phyloP scores from a whole-genome alignment of 2,113 vertebrate species.

The Alligator mississippiensis region DNA sequence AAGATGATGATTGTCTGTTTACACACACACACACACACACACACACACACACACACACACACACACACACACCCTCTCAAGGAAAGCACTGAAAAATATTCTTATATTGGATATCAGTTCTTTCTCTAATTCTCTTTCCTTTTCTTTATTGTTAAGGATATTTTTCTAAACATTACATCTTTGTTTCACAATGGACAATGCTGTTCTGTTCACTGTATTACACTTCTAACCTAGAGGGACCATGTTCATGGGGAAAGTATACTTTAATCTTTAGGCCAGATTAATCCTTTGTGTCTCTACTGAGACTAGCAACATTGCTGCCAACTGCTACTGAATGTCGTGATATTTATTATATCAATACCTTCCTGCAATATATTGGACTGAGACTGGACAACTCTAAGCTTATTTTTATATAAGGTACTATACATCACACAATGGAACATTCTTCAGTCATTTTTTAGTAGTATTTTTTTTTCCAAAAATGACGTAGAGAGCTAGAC shows the following conservation, averaged over 20 bases:
- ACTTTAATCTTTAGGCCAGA: slow-evolving; percentile 47
- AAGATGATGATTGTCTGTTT: neutral
- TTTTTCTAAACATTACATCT: neutral
- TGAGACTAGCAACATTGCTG: slow-evolving; percentile 10
- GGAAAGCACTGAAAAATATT: neutral
- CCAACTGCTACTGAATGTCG: neutral
- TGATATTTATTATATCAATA: slow-evolving; percentile 13
- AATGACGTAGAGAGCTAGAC: no score
- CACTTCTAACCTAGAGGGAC: slow-evolving; percentile 13
- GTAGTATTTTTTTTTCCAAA: no score
- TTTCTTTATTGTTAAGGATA: neutral
- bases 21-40: neutral
- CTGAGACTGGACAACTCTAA: fast-evolving
- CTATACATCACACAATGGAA: neutral
- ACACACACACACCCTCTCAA: neutral
- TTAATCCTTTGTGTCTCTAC: slow-evolving; percentile 39
- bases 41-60: neutral
- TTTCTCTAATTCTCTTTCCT: neutral
- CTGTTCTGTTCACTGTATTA: neutral
- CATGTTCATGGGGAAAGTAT: neutral
- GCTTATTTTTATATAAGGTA: neutral
- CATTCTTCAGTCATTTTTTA: no score
- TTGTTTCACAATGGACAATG: fast-evolving
- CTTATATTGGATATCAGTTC: neutral
- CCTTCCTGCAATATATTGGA: neutral